phyloP scores from a whole-genome alignment of 2,113 vertebrate genomes.

The Piliocolobus tephrosceles region DNA sequence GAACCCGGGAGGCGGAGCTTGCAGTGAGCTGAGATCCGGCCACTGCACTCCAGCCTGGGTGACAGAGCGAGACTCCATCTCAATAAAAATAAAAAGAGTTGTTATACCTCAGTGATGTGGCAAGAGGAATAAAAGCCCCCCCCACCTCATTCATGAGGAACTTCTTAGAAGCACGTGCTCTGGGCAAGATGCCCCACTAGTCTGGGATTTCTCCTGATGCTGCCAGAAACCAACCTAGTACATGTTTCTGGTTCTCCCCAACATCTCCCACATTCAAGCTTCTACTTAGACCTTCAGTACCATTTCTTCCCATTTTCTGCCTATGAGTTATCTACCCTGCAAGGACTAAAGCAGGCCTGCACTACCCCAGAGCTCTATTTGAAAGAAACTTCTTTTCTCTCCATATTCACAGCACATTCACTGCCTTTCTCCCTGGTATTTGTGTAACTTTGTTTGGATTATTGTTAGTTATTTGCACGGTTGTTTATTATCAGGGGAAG shows the following conservation, averaged over 20 bases:
- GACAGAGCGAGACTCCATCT: too few relatives aligned
- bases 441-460: not conserved
- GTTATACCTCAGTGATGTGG: not conserved
- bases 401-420: not conserved
- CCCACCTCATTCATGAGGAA: not conserved
- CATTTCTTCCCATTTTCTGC: not conserved
- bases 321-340: fast-evolving
- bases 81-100: not conserved
- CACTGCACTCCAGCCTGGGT: too few relatives aligned
- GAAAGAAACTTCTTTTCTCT: not conserved
- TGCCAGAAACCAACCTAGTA: not conserved
- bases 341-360: not conserved
- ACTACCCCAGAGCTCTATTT: not conserved
- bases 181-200: fast-evolving
- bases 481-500: not conserved
- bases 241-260: not conserved
- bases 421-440: not conserved
- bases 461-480: not conserved
- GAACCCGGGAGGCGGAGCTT: too few relatives aligned
- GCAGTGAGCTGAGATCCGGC: too few relatives aligned
- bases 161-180: not conserved
- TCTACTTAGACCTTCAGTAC: not conserved
- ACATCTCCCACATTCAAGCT: not conserved
- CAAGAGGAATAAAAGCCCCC: not conserved
- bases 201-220: not conserved